Evolutionary conservation across 2,797 vertebrate genomes (phyloP), one percentile per base, ranked within the genome.

Genomic region (Yasuhikotakia modesta): DNA sequence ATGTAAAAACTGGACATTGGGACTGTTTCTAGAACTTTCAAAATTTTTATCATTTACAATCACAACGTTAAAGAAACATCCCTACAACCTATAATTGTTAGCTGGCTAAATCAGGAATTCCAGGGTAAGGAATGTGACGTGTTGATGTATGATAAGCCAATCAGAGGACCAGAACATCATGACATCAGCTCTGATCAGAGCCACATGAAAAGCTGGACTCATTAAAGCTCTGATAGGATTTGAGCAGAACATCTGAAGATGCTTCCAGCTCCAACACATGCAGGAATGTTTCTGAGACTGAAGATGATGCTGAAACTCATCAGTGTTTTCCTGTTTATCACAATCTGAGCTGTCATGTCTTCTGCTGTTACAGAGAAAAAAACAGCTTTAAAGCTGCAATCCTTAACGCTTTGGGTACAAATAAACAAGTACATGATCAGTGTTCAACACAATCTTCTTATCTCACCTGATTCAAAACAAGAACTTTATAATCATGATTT

Each of bases 261-360:
- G 50, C 30, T n/a, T 72, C 21, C 16, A 65, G 17, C 13, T 64
- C 35, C 32, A 57, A 43, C 17, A 12, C 53, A 17, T 52, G 48
- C 86, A 89, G 89, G 24, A 14, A 60, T 50, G 6, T 13, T 35
- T 64, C 61, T 35, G 61, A 24, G 63, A 65, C 43, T 45, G 39
- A 50, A 30, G 65, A 27, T 11, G 16, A 50, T 27, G 39, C 21
- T 66, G 39, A 8, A 27, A 21, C 39, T 67, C 14, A 35, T 35
- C 32, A 1, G 32, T 35, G 32, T 43, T 63, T 35, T 22, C 39
- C 13, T 22, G 5, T 12, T 67, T 14, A 53, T 19, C 52, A 63
- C 63, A 45, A 12, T 17, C 52, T 60, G 70, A 22, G 19, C 55
- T 39, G 32, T 35, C 1, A 35, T 7, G 7, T 4, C 32, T 4